Percentiles rank a stretch among this genome's conserved stretches.
phyloP scores from a whole-genome alignment of 2,797 vertebrate species.

The Microctenopoma steveboyesi region DNA sequence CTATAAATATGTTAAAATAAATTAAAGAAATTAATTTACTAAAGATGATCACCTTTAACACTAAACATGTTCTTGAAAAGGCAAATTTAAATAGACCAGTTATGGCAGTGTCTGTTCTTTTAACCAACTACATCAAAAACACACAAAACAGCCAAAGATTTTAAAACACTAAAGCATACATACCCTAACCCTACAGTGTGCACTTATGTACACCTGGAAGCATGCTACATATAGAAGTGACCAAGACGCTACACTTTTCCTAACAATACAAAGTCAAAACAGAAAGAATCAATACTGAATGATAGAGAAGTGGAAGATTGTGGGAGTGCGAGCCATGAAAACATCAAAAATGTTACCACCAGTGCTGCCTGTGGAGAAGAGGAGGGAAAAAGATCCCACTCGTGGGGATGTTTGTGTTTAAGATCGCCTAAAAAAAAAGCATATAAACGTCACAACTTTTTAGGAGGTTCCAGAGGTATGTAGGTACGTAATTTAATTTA shows the following conservation, averaged over 20 bases:
- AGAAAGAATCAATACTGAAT: slow-evolving; percentile 54
- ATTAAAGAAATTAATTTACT: slow-evolving; percentile 87
- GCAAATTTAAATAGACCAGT: slow-evolving; percentile 73
- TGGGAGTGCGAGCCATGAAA: slow-evolving; percentile 18
- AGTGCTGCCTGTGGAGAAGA: slow-evolving; percentile 28
- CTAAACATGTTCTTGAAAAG: slow-evolving; percentile 74
- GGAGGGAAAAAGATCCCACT: background rate
- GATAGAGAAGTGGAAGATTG: slow-evolving; percentile 21
- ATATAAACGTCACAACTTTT: slow-evolving; percentile 6
- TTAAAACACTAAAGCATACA: slow-evolving; percentile 64
- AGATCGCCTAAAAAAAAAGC: slow-evolving; percentile 17
- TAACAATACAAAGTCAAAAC: slow-evolving; percentile 52
- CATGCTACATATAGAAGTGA: slow-evolving; percentile 17
- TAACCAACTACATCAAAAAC: slow-evolving; percentile 65
- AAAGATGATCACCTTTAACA: slow-evolving; percentile 76
- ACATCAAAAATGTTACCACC: slow-evolving; percentile 16
- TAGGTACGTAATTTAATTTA: slow-evolving; percentile 1
- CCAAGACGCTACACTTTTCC: slow-evolving; percentile 43
- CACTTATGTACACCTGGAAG: slow-evolving; percentile 27
- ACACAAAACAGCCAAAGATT: slow-evolving; percentile 55
- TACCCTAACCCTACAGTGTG: slow-evolving; percentile 58
- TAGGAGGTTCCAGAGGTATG: slow-evolving; percentile 3
- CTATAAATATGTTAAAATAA: slow-evolving; percentile 91
- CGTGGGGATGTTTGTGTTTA: slow-evolving; percentile 42
- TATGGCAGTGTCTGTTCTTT: slow-evolving; percentile 54